Conservation (phyloP, 1,140 invertebrate genomes). For the Drosophila rufa region DNA sequence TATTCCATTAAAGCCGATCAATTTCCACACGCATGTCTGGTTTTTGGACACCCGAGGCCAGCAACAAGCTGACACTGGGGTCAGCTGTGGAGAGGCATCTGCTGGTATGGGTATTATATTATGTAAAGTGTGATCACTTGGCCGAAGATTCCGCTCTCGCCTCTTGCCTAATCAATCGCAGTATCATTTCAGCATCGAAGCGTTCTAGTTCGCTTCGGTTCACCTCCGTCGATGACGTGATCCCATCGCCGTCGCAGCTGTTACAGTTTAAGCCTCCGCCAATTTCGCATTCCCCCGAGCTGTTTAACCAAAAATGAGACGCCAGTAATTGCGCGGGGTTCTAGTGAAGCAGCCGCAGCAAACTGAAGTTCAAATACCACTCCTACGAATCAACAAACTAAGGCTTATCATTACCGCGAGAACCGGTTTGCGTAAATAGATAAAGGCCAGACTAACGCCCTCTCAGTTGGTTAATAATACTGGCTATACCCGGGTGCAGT, state of each 20-base stretch:
- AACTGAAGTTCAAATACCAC: conserved; percentile 37
- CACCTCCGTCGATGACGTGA: conserved; percentile 35
- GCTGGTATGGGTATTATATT: not conserved
- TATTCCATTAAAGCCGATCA: conserved; percentile 32
- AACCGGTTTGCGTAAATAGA: conserved; percentile 35
- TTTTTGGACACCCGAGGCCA: conserved; percentile 52
- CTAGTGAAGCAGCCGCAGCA: conserved; percentile 8
- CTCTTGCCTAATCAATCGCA: conserved; percentile 29
- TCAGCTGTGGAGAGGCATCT: conserved; percentile 25
- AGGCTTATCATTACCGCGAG: conserved; percentile 34
- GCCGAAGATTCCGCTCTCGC: conserved; percentile 14
- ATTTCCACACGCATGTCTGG: conserved; percentile 48
- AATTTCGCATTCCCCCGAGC: conserved; percentile 24
- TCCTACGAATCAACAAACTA: conserved; percentile 31
- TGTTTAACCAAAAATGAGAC: conserved; percentile 24
- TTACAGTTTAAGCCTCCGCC: conserved; percentile 30
- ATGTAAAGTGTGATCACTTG: conserved; percentile 32
- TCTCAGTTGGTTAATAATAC: conserved; percentile 5
- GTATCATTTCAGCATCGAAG: conserved; percentile 32
- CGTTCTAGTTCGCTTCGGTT: conserved; percentile 21
- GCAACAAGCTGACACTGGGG: conserved; percentile 38
- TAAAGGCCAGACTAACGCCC: conserved; percentile 12
- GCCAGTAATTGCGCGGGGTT: conserved; percentile 28
- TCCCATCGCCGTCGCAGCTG: conserved; percentile 21
- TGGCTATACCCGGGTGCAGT: not conserved